phyloP scores from a whole-genome alignment of 23 tunicate species.

The Styela plicata region DNA sequence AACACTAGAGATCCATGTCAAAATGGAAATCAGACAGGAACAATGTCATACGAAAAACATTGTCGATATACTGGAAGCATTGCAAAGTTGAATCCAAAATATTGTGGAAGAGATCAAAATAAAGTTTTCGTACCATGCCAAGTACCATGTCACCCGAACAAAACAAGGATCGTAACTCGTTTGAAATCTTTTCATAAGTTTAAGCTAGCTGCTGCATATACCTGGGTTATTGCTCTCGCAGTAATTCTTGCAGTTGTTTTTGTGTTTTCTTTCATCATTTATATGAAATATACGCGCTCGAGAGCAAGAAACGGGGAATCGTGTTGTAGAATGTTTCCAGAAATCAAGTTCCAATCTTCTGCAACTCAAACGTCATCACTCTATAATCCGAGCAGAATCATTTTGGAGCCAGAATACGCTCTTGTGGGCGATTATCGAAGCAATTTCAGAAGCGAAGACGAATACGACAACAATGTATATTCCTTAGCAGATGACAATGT shows the following conservation, averaged over 20 bases:
- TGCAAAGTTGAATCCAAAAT: neutral
- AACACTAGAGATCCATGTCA: neutral
- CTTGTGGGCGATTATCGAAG: conserved; percentile 6
- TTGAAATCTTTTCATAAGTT: neutral
- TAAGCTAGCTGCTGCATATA: neutral
- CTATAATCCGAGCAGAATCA: conserved; percentile 17
- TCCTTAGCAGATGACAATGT: neutral
- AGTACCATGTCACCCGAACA: neutral
- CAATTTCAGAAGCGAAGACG: neutral
- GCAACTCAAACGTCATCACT: conserved; percentile 8
- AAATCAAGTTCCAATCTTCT: neutral
- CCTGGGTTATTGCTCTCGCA: neutral
- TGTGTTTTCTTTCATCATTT: neutral
- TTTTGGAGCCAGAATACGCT: conserved; percentile 17
- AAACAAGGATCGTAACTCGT: neutral
- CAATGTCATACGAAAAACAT: conserved; percentile 4
- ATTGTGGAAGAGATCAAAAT: neutral
- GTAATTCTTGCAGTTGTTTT: conserved; percentile 1
- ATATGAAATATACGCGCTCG: neutral
- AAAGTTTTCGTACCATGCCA: neutral
- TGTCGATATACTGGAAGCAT: neutral
- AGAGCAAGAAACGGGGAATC: neutral
- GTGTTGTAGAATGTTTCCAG: neutral
- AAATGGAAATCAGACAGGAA: neutral
- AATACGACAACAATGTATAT: neutral